Conservation (phyloP, 2,113 vertebrate genomes). For the Istiophorus platypterus region DNA sequence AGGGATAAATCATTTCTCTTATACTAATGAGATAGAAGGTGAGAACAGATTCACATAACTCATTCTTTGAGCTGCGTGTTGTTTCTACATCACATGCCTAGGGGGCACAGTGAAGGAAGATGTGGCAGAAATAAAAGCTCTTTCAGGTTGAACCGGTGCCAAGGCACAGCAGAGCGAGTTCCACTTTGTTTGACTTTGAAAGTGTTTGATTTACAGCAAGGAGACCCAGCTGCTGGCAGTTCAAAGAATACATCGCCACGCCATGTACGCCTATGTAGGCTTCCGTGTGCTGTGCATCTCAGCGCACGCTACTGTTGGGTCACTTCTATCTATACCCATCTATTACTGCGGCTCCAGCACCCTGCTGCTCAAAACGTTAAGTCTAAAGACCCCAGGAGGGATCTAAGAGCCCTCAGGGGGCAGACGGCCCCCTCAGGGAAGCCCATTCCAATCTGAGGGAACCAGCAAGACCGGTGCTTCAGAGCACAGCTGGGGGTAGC, state of each 20-base stretch:
- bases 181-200: conserved; percentile 83
- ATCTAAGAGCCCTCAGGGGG: conserved; percentile 67
- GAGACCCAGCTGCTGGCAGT: conserved; percentile 69
- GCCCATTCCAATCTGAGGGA: conserved; percentile 69
- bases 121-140: conserved; percentile 73
- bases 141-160: conserved; percentile 68
- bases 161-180: conserved; percentile 69
- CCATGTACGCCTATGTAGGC: conserved; percentile 41
- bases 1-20: conserved; percentile 69
- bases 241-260: conserved; percentile 68
- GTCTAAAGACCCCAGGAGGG: conserved; percentile 68
- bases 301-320: conserved; percentile 50
- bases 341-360: conserved; percentile 28
- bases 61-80: conserved; percentile 71
- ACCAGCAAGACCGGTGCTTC: conserved; percentile 70
- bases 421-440: conserved; percentile 59
- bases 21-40: conserved; percentile 78
- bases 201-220: conserved; percentile 76
- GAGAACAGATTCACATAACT: conserved; percentile 78
- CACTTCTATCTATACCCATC: conserved; percentile 44
- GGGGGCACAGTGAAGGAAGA: conserved; percentile 72
- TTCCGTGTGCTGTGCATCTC: conserved; percentile 48
- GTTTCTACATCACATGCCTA: conserved; percentile 74
- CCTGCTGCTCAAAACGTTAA: conserved; percentile 68
- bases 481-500: conserved; percentile 75